These are phyloP conservation scores for Catharus ustulatus DNA, from an alignment of 2,797 vertebrate species.

Conservation along the genomic window DNA sequence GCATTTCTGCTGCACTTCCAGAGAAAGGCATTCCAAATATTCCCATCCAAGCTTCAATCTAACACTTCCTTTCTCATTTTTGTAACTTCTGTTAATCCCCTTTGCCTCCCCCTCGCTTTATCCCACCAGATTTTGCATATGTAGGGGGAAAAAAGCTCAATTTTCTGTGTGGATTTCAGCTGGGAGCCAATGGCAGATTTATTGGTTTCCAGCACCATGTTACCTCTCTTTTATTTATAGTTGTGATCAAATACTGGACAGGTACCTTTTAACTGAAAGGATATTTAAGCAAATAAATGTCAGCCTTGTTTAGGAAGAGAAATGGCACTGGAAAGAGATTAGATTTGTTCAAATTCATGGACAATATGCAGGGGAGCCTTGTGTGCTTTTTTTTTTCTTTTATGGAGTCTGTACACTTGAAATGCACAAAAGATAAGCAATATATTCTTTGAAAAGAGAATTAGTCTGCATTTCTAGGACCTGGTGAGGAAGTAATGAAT, in stretches of 20 bases:
- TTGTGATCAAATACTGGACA: neutral
- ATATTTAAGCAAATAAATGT: conserved; percentile 23
- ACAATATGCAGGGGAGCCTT: neutral
- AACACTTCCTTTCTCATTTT: neutral
- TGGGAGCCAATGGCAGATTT: neutral
- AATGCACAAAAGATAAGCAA: neutral
- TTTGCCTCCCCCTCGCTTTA: neutral
- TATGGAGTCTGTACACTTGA: neutral
- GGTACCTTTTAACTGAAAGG: neutral
- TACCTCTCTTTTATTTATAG: neutral
- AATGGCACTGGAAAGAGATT: neutral
- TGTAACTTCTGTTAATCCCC: neutral
- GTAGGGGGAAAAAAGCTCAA: neutral
- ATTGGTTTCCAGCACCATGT: neutral
- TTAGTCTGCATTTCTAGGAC: neutral
- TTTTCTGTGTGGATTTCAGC: neutral
- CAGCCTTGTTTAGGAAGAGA: neutral
- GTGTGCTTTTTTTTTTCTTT: neutral
- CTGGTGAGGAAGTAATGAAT: neutral
- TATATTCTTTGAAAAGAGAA: neutral
- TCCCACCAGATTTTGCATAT: neutral
- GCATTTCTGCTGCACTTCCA: neutral
- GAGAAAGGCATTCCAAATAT: neutral
- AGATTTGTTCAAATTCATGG: neutral
- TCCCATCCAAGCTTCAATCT: neutral